These are phyloP conservation scores for Probosciger aterrimus DNA, from an alignment of 2,113 vertebrate genomes.

Conservation along the genomic window DNA sequence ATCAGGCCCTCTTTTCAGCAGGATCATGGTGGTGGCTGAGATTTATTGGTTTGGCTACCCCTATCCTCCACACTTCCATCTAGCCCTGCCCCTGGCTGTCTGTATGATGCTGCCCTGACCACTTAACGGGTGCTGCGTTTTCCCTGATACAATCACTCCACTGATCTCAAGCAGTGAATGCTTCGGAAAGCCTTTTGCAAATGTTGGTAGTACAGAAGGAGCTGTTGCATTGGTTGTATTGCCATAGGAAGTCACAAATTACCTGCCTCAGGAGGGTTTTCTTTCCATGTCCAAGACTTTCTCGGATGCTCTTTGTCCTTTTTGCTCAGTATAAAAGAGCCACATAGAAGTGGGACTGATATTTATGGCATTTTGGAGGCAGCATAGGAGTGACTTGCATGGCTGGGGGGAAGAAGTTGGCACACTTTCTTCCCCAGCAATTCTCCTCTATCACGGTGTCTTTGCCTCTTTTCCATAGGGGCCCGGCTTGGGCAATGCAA, in stretches of 20 bases:
- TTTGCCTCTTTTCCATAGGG: background rate
- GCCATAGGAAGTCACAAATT: background rate
- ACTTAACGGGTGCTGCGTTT: background rate
- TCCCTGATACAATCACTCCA: background rate
- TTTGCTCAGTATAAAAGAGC: background rate
- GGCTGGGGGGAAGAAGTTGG: background rate
- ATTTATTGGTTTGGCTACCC: background rate
- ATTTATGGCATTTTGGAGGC: background rate
- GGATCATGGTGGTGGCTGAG: background rate
- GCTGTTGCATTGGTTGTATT: background rate
- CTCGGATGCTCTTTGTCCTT: background rate
- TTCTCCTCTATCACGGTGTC: rapidly evolving
- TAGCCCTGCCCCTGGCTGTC: background rate
- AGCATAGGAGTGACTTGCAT: background rate
- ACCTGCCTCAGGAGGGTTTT: background rate
- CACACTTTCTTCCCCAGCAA: background rate
- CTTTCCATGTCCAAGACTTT: background rate
- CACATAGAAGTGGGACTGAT: background rate
- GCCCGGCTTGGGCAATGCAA: background rate
- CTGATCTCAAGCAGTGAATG: background rate
- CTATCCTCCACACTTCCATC: background rate
- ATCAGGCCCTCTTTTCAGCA: background rate
- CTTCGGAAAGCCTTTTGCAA: background rate
- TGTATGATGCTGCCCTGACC: background rate
- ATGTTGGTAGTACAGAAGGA: background rate